A percentile compares a stretch with the other conserved stretches of the same genome.
phyloP scores from a whole-genome alignment of 2,113 vertebrate species.

The Synchiropus splendidus region DNA sequence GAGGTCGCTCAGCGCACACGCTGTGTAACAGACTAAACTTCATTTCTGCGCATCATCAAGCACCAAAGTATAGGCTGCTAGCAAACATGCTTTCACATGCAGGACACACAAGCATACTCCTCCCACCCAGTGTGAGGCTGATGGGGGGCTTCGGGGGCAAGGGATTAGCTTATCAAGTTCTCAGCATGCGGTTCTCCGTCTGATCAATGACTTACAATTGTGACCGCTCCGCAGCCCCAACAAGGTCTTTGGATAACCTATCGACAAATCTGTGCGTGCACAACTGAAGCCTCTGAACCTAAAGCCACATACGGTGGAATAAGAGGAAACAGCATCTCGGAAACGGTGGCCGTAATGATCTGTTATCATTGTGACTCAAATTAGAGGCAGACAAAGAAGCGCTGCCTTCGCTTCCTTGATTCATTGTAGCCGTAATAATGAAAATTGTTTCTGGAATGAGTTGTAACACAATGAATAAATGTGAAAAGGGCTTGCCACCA shows the following conservation, averaged over 20 bases:
- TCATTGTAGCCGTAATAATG: slow-evolving; percentile 44
- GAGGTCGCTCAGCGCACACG: slow-evolving; percentile 14
- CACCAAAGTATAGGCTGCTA: too few relatives aligned
- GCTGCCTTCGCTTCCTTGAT: slow-evolving; percentile 14
- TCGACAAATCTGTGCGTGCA: slow-evolving; percentile 43
- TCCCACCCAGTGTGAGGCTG: slow-evolving; percentile 35
- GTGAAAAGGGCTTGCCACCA: slow-evolving; percentile 20
- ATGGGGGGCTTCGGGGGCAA: slow-evolving; percentile 43
- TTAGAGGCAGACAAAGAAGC: slow-evolving; percentile 30
- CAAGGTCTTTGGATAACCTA: slow-evolving; percentile 71
- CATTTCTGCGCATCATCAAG: slow-evolving; percentile 7
- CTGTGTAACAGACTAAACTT: slow-evolving; percentile 13
- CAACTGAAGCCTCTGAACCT: slow-evolving; percentile 6
- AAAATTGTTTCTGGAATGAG: slow-evolving; percentile 41
- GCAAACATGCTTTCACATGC: slow-evolving; percentile 28
- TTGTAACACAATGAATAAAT: slow-evolving; percentile 13
- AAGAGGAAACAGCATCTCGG: slow-evolving; percentile 8
- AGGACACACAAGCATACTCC: slow-evolving; percentile 26
- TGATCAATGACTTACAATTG: slow-evolving; percentile 64
- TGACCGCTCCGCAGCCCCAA: slow-evolving; percentile 39
- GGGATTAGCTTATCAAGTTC: slow-evolving; percentile 71
- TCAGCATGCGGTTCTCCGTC: slow-evolving; percentile 44
- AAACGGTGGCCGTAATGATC: slow-evolving; percentile 19
- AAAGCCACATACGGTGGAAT: slow-evolving; percentile 19
- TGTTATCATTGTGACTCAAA: slow-evolving; percentile 35